Base-by-base conservation (phyloP, 2,888 invertebrate genomes). In the Stenchaetothrips biformis region DNA sequence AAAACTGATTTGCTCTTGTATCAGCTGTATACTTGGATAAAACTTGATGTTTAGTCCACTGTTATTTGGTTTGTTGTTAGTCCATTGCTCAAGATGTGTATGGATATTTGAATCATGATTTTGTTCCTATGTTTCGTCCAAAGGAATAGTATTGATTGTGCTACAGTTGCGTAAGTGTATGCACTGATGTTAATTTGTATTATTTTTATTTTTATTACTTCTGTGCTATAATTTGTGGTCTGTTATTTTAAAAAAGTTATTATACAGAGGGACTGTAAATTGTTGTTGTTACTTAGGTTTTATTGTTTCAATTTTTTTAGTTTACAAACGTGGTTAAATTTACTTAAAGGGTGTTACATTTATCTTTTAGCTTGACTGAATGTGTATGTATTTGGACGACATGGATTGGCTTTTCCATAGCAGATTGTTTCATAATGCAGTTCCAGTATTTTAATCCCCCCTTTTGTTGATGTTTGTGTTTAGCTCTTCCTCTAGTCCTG, bases 281-380 rank as follows among this genome's bases (percentile, higher is more conserved):
- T 74, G 67, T 74, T 74, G 11, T 74, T 25, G 59, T 59, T 59
- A 59, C 59, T 59, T 74, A 25, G 67, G 8, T 74, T 74, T 25
- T 74, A 21, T 74, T 74, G 67, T 74, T 74, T 9, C 21, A 74
- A 25, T 21, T 74, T 74, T 74, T 11, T 74, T 74, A 74, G 21
- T 25, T 25, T 74, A 25, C 25, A 25, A 74, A 74, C 25, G 25
- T 74, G 25, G 18, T 59, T 59, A 59, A 59, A 59, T 59, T 37
- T 59, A 59, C 59, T 25, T 74, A 25, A 25, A 2, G 21, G 21
- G 67, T 74, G 21, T 25, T 74, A 21, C 37, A 37, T 4, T 37
- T 37, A 37, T 37, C 37, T 37, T 1, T 37, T 37, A 37, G 37
- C 37, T 37, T 37, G 37, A 37, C 37, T 37, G 37, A 37, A 37